Base-by-base conservation (phyloP, 2,113 vertebrate genomes). In the Sarotherodon lohbergeri region DNA sequence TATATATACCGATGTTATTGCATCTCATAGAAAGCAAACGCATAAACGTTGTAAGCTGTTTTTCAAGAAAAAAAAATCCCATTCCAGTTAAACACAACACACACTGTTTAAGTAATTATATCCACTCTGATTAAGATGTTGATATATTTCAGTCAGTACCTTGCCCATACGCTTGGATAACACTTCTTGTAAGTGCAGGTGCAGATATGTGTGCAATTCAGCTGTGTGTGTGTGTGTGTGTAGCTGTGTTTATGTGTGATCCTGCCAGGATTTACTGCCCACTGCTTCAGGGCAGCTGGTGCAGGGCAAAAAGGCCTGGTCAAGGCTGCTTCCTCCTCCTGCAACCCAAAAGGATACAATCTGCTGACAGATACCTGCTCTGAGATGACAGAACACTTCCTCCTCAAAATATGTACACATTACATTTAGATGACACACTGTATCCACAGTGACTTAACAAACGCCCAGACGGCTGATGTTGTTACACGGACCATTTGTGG, bases 301-400 rank as follows among this genome's bases (percentile, higher is more conserved):
- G 85, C 46, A 9, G 91, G 88, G 85, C 90, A 92, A 79, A 84
- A 88, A 86, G 86, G 91, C 82, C 91, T 91, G 86, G 93, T 93
- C 93, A 95, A 94, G 94, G 91, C 92, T 92, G 91, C 91, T 94
- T 95, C 93, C 94, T 94, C 89, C 94, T 93, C 82, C 63, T 83
- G 90, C 73, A 89, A 68, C 87, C 89, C 83, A 73, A 90, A 94
- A 94, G 91, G 93, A 95, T 91, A 92, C 55, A 83, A 59, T 82
- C 83, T 93, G 93, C 88, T 95, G 95, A 96, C 91, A 96, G 94
- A 95, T 92, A 96, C 93, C 94, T 95, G 93, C 87, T 94, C 93
- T 88, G 85, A 86, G 88, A 93, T 92, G 91, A 93, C 88, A 92
- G 86, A 91, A 93, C 91, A 91, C 91, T 93, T 95, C 94, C 94